Evolutionary conservation across 2,113 vertebrate species (phyloP).

Genomic region (Aptenodytes patagonicus): DNA sequence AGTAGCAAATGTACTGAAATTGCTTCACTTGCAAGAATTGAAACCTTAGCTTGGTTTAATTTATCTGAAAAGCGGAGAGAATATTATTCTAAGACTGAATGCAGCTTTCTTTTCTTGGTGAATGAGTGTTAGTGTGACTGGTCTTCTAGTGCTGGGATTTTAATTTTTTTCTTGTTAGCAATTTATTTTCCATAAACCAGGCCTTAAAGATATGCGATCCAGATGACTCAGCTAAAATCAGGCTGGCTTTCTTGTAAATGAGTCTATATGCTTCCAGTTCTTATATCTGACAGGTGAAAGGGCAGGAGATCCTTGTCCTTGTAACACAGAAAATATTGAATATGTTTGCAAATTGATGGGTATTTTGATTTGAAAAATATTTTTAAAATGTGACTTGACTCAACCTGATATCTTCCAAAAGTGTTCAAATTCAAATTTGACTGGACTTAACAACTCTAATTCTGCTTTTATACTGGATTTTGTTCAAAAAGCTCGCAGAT

Average conservation of each 20-base stretch:
- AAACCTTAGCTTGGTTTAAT: neutral
- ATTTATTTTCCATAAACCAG: neutral
- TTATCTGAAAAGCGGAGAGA: accelerated
- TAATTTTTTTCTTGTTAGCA: neutral
- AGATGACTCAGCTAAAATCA: neutral
- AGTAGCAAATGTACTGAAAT: neutral
- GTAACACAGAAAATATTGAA: neutral
- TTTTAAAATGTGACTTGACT: neutral
- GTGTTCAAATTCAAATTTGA: neutral
- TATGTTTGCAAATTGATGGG: neutral
- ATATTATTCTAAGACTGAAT: neutral
- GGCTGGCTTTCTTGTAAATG: neutral
- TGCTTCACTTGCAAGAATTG: neutral
- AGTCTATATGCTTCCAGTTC: neutral
- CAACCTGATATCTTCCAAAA: neutral
- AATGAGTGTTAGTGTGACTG: neutral
- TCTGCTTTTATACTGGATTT: neutral
- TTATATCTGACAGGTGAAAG: neutral
- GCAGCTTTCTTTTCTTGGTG: neutral
- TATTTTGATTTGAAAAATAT: neutral
- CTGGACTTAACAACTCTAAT: neutral
- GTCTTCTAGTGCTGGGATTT: neutral
- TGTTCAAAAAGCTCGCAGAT: neutral
- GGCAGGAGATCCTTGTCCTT: neutral
- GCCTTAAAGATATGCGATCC: neutral